A percentile compares a stretch with the other conserved stretches of the same genome.
phyloP scores from a whole-genome alignment of 2,888 invertebrate genomes.

The Thelaira solivaga region DNA sequence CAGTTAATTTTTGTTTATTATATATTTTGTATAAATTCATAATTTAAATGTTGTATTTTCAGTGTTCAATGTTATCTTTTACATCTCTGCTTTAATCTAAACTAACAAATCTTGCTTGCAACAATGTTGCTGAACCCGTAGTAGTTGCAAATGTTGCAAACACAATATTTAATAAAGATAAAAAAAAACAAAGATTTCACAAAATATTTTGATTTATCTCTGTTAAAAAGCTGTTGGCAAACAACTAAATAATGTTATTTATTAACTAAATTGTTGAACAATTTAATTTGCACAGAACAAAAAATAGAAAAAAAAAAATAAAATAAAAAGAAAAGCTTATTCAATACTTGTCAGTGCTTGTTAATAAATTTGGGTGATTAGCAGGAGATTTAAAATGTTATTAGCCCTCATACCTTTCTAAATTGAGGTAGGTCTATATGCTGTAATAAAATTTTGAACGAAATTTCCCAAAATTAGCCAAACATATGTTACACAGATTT shows the following conservation, averaged over 20 bases:
- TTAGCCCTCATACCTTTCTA: not conserved
- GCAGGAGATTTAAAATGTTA: no score
- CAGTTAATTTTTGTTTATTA: no score
- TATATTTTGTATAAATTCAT: no score
- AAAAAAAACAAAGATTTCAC: not conserved
- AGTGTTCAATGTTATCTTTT: not conserved
- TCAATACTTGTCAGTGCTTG: no score
- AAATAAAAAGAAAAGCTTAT: no score
- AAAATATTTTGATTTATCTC: not conserved
- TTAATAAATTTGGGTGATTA: no score
- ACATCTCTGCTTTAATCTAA: not conserved
- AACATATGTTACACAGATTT: conserved; percentile 37
- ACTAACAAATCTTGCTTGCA: conserved; percentile 46
- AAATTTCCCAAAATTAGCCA: conserved; percentile 4
- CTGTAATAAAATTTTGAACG: not conserved
- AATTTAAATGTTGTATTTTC: no score
- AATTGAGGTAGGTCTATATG: conserved; percentile 50
- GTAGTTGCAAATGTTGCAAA: conserved; percentile 2
- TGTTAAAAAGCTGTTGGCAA: not conserved
- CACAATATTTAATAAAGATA: not conserved
- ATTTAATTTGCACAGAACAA: not conserved
- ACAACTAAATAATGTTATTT: not conserved
- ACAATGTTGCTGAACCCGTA: conserved; percentile 43
- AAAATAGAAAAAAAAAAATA: not conserved
- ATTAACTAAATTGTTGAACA: conserved; percentile 3